Percentiles rank a stretch among this genome's conserved stretches.
These are phyloP conservation scores for Eucidaris tribuloides DNA, from an alignment of 35 echinoderm and acorn worm species.

Conservation along the genomic window DNA sequence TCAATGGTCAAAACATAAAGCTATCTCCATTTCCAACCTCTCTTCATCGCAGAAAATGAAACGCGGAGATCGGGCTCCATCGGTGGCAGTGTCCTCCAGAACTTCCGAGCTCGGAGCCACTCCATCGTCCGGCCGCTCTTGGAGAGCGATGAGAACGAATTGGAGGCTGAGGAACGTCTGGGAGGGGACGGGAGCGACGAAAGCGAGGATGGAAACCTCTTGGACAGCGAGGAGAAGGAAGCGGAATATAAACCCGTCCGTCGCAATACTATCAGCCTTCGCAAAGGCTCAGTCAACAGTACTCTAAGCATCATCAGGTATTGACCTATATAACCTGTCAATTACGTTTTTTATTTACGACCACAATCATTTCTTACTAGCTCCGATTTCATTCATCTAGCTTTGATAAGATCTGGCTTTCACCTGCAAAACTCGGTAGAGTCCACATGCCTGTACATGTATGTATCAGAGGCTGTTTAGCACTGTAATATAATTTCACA, in stretches of 20 bases:
- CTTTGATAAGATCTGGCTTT: too few relatives aligned
- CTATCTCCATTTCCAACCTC: neutral
- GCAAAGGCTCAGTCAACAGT: slow-evolving; percentile 37
- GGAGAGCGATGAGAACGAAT: slow-evolving; percentile 6
- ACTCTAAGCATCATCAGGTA: slow-evolving; percentile 77
- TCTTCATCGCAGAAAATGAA: slow-evolving; percentile 20
- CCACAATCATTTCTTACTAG: too few relatives aligned
- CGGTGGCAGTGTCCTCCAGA: slow-evolving; percentile 2
- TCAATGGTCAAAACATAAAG: too few relatives aligned
- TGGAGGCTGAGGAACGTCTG: neutral
- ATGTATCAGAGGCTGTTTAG: too few relatives aligned
- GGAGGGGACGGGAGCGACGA: neutral
- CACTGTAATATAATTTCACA: too few relatives aligned
- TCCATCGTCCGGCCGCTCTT: neutral
- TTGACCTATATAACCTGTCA: too few relatives aligned
- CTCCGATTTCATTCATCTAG: too few relatives aligned
- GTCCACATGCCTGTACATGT: too few relatives aligned
- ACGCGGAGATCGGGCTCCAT: neutral
- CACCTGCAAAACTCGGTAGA: too few relatives aligned
- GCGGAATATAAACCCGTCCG: neutral
- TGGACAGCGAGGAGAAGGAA: neutral
- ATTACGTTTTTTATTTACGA: too few relatives aligned
- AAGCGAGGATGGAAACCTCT: neutral
- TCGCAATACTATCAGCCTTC: slow-evolving; percentile 47
- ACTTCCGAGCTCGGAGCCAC: slow-evolving; percentile 17